Evolutionary conservation across 53 echinoderm and acorn worm genomes (phyloP), one percentile per base, ranked within the genome.

Genomic region (Zoroaster sp.): DNA sequence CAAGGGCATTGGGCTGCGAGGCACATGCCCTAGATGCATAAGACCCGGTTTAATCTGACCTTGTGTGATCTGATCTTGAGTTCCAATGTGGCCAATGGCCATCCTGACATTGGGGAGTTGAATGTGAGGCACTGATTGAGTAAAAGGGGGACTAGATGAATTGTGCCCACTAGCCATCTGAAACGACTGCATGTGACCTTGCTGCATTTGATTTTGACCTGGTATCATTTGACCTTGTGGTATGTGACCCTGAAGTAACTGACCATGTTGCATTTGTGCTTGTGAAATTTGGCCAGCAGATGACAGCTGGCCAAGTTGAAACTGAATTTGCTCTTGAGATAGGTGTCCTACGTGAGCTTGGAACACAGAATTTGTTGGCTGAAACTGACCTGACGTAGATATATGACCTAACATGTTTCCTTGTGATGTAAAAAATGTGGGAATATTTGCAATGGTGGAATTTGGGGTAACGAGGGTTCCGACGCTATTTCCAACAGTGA

Each of bases 31-130:
- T 43, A 42, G 65, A 31, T 66, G 38, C 81, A 81, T 81, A 13
- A 66, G 66, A 5, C 67, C 67, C 30, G 41, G 81, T 81, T 66
- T 66, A 5, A 67, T 39, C 68, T 81, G 81, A 55, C 67, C 44
- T 31, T 40, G 66, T 28, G 44, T 5, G 33, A 81, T 33, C 34
- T 54, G 65, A 21, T 81, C 81, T 31, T 21, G 38, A 66, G 66
- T 67, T 41, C 32, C 31, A 17, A 81, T 81, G 3, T 66, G 42
- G 23, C 81, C 81, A 23, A 81, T 37, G 43, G 81, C 65, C 81
- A 81, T 81, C 40, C 81, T 66, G 68, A 31, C 81, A 81, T 81
- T 81, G 30, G 81, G 81, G 28, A 81, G 81, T 44, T 81, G 81
- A 32, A 3, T 81, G 55, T 23, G 81, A 30, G 81, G 66, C 81